Evolutionary conservation across 1,140 invertebrate species (phyloP).

Genomic region (Drosophila asahinai): DNA sequence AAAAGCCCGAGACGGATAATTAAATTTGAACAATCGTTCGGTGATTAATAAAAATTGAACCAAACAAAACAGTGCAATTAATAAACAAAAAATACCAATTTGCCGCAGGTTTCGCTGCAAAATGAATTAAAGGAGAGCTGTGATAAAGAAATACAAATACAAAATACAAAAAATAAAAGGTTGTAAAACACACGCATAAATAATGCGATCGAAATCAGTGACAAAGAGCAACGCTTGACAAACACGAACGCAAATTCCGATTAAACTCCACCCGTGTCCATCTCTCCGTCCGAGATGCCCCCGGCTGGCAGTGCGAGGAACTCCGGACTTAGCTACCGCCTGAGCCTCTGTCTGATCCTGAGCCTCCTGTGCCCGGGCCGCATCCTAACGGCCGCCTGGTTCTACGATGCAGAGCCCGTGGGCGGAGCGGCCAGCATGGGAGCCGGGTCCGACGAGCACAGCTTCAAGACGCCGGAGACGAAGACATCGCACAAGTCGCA

Average conservation of each 20-base stretch:
- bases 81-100: slow-evolving; percentile 51
- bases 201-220: slow-evolving; percentile 51
- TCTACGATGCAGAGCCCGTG: slow-evolving; percentile 58
- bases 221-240: slow-evolving; percentile 47
- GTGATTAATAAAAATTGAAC: slow-evolving; percentile 46
- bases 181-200: slow-evolving; percentile 36
- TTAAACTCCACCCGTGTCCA: slow-evolving; percentile 1
- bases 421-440: slow-evolving; percentile 48
- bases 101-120: slow-evolving; percentile 34
- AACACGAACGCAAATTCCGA: slow-evolving; percentile 27
- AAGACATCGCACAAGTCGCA: slow-evolving; percentile 68
- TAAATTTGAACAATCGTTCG: slow-evolving; percentile 42
- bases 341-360: slow-evolving; percentile 45
- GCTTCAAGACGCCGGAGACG: slow-evolving; percentile 70
- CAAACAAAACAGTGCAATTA: slow-evolving; percentile 56
- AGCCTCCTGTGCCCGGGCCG: slow-evolving; percentile 33
- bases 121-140: slow-evolving; percentile 48
- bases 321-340: slow-evolving; percentile 17
- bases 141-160: slow-evolving; percentile 15
- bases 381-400: slow-evolving; percentile 41
- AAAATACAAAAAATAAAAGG: not conserved
- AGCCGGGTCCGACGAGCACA: slow-evolving; percentile 60
- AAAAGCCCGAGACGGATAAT: slow-evolving; percentile 40
- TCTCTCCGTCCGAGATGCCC: slow-evolving; percentile 40
- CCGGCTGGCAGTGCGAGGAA: slow-evolving; percentile 24